A percentile compares a stretch with the other conserved stretches of the same genome.
These are phyloP conservation scores for Trichomycterus rosablanca DNA, from an alignment of 2,113 vertebrate species.

Conservation along the genomic window DNA sequence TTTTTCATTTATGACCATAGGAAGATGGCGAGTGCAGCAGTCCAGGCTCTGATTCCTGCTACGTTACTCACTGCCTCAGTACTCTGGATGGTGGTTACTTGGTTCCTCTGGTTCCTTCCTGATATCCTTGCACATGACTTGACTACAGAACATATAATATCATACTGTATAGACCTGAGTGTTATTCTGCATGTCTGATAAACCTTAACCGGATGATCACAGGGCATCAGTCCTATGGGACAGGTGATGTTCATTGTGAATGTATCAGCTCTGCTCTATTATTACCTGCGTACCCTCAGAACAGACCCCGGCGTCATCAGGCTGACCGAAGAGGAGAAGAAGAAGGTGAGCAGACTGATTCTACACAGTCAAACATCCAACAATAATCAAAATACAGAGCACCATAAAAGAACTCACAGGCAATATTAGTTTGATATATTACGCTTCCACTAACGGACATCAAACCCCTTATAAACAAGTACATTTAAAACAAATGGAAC, in stretches of 20 bases:
- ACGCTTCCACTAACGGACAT: too few species aligned
- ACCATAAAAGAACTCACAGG: too few species aligned
- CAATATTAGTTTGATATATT: too few species aligned
- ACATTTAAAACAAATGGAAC: too few species aligned
- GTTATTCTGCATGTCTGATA: not conserved
- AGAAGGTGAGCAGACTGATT: slow-evolving; percentile 79
- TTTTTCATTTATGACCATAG: slow-evolving; percentile 64
- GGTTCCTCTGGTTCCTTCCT: slow-evolving; percentile 83
- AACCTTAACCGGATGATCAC: slow-evolving; percentile 72
- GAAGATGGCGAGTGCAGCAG: slow-evolving; percentile 63
- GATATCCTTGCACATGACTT: slow-evolving; percentile 81
- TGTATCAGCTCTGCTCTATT: slow-evolving; percentile 75
- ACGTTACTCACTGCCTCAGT: slow-evolving; percentile 77
- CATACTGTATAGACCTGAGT: too few species aligned
- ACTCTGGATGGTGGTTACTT: slow-evolving; percentile 91
- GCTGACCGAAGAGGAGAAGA: slow-evolving; percentile 84
- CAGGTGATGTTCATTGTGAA: slow-evolving; percentile 73
- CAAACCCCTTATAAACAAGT: too few species aligned
- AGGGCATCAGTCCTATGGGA: slow-evolving; percentile 56
- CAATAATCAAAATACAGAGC: not conserved
- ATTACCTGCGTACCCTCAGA: slow-evolving; percentile 80
- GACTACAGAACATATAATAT: too few species aligned
- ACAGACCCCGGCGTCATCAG: slow-evolving; percentile 83
- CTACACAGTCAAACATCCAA: not conserved
- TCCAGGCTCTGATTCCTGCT: slow-evolving; percentile 72